These are phyloP conservation scores for Diaphora mendica DNA, from an alignment of 2,888 invertebrate species.

Conservation along the genomic window DNA sequence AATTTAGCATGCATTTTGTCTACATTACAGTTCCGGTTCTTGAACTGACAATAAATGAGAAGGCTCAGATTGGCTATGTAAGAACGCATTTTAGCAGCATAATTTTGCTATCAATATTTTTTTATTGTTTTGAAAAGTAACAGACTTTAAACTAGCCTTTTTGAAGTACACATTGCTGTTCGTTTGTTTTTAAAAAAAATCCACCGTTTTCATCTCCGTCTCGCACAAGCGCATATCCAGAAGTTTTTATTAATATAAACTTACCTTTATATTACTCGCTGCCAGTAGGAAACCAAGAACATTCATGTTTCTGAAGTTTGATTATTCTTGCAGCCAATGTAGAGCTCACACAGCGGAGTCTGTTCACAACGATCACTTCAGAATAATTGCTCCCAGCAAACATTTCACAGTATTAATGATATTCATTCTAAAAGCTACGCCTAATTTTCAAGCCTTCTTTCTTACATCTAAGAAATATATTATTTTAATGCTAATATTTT, in stretches of 20 bases:
- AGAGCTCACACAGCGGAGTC: conserved; percentile 43
- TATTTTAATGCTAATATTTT: conserved; percentile 63
- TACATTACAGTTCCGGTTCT: neutral
- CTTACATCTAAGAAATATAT: conserved; percentile 49
- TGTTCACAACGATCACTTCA: conserved; percentile 30
- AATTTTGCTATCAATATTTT: neutral
- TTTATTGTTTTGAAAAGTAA: neutral
- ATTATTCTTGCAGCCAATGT: conserved; percentile 16
- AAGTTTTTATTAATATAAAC: conserved; percentile 12
- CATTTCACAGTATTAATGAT: conserved; percentile 63
- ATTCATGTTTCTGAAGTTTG: conserved; percentile 49
- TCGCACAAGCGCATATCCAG: neutral
- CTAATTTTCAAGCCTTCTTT: conserved; percentile 53
- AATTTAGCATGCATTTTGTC: conserved; percentile 2
- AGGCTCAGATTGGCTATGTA: neutral
- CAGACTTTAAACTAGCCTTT: too few species aligned
- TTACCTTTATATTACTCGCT: conserved; percentile 61
- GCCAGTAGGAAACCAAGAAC: conserved; percentile 58
- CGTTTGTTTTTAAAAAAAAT: neutral
- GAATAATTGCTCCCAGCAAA: conserved; percentile 37
- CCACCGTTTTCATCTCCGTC: too few species aligned
- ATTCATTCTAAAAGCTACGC: conserved; percentile 60
- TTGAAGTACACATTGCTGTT: neutral
- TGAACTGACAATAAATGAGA: neutral
- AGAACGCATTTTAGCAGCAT: neutral